phyloP scores from a whole-genome alignment of 2,797 vertebrate genomes.

The Neomorphus geoffroyi region DNA sequence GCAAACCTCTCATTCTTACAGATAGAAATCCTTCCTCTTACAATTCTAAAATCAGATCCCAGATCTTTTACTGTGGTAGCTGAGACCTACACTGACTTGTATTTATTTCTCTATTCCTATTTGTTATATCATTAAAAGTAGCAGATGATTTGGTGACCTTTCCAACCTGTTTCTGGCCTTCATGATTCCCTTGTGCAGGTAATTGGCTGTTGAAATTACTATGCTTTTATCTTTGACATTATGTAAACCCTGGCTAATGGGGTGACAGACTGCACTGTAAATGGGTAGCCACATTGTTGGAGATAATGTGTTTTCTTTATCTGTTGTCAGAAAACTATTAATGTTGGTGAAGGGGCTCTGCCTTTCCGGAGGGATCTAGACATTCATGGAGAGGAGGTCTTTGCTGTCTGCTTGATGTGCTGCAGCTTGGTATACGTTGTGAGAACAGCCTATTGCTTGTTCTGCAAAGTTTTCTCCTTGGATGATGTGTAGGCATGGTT shows the following conservation, averaged over 20 bases:
- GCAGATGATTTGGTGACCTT: conserved; percentile 52
- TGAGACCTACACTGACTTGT: neutral
- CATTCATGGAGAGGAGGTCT: neutral
- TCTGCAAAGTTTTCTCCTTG: neutral
- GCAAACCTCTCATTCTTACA: conserved; percentile 46
- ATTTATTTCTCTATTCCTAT: conserved; percentile 18
- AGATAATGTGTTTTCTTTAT: conserved; percentile 26
- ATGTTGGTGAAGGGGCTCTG: neutral
- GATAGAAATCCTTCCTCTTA: conserved; percentile 14
- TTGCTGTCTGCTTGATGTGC: neutral
- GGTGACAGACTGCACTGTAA: conserved; percentile 27
- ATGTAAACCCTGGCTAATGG: conserved; percentile 51
- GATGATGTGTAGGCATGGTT: neutral
- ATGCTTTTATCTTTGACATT: conserved; percentile 48
- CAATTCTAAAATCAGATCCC: conserved; percentile 8
- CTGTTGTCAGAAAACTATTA: neutral
- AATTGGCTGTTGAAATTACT: conserved; percentile 65
- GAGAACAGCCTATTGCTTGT: neutral
- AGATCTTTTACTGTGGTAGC: neutral
- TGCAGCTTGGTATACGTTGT: neutral
- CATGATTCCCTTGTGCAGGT: conserved; percentile 59
- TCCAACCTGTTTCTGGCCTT: conserved; percentile 62
- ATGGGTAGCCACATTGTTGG: neutral
- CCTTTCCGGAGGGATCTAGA: neutral
- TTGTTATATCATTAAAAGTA: conserved; percentile 22